Base-by-base conservation (phyloP, 1,140 invertebrate genomes). In the Drosophila jambulina region DNA sequence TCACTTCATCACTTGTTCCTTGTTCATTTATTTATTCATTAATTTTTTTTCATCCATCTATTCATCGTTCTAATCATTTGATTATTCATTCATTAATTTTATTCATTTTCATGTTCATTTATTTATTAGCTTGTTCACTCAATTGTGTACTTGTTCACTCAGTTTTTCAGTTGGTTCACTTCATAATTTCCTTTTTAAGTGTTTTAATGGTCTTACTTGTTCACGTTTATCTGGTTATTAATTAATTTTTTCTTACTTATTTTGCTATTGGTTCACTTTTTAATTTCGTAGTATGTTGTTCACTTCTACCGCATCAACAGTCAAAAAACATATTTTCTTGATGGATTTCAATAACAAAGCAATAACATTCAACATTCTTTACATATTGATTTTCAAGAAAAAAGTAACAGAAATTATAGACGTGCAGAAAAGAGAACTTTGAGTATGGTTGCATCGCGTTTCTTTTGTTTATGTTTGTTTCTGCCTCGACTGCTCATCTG, bases 401-500 rank as follows among this genome's bases (percentile, higher is more conserved):
- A 46, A 17, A 17, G 21, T 8, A 23, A 23, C 21, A 46, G 6
- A 15, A 25, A 46, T 46, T 46, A 46, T 46, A 46, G 2, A 46
- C 15, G 45, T 48, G 45, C 45, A 48, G 10, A 23, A 23, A 17
- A 10, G 1, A 23, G 13, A 36, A 23, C 51, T 23, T 53, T 4
- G 13, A 34, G 51, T 34, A 8, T 34, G 29, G 49, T 17, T 53
- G 49, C 49, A 53, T 53, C 19, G 49, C 12, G 3, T 34, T 34
- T 8, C 19, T 21, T 6, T 54, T 54, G 51, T 54, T 54, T 45
- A 12, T 36, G 15, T 38, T 64, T 67, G 56, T 62, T 80, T 27
- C 61, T 68, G 46, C 53, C 32, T 58, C 51, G 60, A 40, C 38
- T 49, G 68, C 48, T 74, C 61, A 36, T 17, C 40, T 19, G 17